Base-by-base conservation (phyloP, 1,140 invertebrate genomes). In the Muscidifurax raptorellus region DNA sequence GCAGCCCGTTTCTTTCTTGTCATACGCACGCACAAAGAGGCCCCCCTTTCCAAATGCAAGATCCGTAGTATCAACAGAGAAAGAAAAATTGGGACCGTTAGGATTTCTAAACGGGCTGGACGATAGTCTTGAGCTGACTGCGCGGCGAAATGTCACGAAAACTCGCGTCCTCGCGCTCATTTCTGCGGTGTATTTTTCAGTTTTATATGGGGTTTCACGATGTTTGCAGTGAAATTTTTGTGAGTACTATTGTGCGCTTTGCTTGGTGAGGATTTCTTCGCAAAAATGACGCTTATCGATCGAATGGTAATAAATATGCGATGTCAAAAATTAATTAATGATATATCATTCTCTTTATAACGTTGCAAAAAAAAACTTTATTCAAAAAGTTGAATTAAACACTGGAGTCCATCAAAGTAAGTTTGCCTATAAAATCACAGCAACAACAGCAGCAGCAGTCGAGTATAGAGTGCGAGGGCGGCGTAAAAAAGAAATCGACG, bases 121-220 rank as follows among this genome's bases (percentile, higher is more conserved):
- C 90, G 89, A 89, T 92, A 92, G 91, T 92, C 88, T 88, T 87
- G 87, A 86, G 10, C 76, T 87, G 88, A 84, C 88, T 89, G 77
- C 88, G 88, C 88, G 88, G 88, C 88, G 87, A 90, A 90, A 86
- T 87, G 89, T 87, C 88, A 89, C 85, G 87, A 79, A 85, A 75
- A 81, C 76, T 30, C 27, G 71, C 52, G 52, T 40, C 36, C n/a
- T 28, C 36, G 52, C 64, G 71, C 10, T 83, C 2, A 12, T 22
- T 64, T 64, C 15, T 30, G 25, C 12, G 9, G 28, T 13, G 25
- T 28, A 28, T 30, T 69, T 69, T 69, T 28, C 13, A 69, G 25
- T n/a, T 66, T n/a, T 1, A 30, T n/a, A 3, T 66, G 6, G 7
- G 9, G 10, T 27, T 67, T 67, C 25, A 4, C 3, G 10, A 10